These are phyloP conservation scores for Hermetia illucens DNA, from an alignment of 1,140 invertebrate genomes.

Conservation along the genomic window DNA sequence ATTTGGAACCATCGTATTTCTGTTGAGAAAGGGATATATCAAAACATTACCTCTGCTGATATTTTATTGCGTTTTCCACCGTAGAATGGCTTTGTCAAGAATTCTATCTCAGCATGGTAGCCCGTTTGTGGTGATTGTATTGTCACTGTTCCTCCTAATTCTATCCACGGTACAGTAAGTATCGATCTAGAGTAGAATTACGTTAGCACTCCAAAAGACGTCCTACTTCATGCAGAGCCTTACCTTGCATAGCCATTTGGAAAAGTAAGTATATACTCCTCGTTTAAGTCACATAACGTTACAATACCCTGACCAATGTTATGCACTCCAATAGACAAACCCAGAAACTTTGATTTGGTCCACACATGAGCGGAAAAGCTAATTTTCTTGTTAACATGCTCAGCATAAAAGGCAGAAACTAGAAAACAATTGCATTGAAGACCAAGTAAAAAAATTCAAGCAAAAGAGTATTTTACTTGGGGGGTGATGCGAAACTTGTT, in stretches of 20 bases:
- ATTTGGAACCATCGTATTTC: too few relatives aligned
- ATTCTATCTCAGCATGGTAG: conserved; percentile 77
- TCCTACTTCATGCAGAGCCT: conserved; percentile 5
- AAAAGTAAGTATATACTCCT: conserved; percentile 88
- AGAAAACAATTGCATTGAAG: conserved; percentile 8
- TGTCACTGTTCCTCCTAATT: conserved; percentile 77
- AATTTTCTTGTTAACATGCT: conserved; percentile 79
- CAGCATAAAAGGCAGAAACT: conserved; percentile 96
- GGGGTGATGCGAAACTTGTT: conserved; percentile 99
- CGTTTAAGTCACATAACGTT: conserved; percentile 64
- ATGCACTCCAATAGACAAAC: conserved; percentile 84
- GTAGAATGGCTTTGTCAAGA: conserved; percentile 94
- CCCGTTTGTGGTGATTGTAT: conserved; percentile 84
- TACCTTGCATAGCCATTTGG: conserved; percentile 89
- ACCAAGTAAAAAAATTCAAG: conserved; percentile 1
- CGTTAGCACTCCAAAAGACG: not conserved
- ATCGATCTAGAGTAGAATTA: conserved; percentile 54
- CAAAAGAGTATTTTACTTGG: conserved; percentile 51
- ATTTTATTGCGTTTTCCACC: conserved; percentile 88
- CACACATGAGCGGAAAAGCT: conserved; percentile 89
- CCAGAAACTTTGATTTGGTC: conserved; percentile 96
- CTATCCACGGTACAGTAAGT: conserved; percentile 91
- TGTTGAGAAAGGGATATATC: conserved; percentile 5
- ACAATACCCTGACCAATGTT: conserved; percentile 75
- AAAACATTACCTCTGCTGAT: conserved; percentile 53